Conservation (phyloP, 2,113 vertebrate genomes). For the Nymphicus hollandicus region DNA sequence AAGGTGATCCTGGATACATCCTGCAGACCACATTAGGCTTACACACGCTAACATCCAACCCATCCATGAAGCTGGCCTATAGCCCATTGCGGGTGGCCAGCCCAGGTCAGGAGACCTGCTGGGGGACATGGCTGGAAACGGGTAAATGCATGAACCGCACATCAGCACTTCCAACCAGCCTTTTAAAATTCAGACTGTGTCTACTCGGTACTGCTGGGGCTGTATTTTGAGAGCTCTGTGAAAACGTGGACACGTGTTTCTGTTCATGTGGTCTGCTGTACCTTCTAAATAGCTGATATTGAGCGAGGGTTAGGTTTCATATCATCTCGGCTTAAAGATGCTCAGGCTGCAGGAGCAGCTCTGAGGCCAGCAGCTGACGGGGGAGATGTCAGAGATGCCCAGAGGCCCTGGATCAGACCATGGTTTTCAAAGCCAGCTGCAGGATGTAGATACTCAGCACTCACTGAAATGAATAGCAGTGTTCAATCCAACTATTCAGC, state of each 20-base stretch:
- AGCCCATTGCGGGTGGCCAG: background rate
- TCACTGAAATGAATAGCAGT: background rate
- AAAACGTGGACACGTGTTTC: background rate
- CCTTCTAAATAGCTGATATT: background rate
- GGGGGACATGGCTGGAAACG: background rate
- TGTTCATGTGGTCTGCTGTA: background rate
- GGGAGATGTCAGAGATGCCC: background rate
- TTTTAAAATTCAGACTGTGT: background rate
- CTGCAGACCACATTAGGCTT: background rate
- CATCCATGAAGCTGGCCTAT: background rate
- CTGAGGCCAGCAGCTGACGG: background rate
- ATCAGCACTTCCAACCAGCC: background rate
- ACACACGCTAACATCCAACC: background rate
- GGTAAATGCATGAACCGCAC: background rate
- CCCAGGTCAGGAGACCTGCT: background rate
- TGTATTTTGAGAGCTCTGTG: background rate
- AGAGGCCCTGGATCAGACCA: background rate
- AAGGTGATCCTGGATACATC: background rate
- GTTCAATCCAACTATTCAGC: background rate
- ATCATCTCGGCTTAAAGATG: background rate
- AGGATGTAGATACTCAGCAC: background rate
- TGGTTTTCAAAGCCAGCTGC: background rate
- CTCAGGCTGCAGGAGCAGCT: background rate
- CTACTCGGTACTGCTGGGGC: rapidly evolving
- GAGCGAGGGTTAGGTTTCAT: background rate